phyloP scores from a whole-genome alignment of 2,113 vertebrate species.

The Monarcha castaneiventris region DNA sequence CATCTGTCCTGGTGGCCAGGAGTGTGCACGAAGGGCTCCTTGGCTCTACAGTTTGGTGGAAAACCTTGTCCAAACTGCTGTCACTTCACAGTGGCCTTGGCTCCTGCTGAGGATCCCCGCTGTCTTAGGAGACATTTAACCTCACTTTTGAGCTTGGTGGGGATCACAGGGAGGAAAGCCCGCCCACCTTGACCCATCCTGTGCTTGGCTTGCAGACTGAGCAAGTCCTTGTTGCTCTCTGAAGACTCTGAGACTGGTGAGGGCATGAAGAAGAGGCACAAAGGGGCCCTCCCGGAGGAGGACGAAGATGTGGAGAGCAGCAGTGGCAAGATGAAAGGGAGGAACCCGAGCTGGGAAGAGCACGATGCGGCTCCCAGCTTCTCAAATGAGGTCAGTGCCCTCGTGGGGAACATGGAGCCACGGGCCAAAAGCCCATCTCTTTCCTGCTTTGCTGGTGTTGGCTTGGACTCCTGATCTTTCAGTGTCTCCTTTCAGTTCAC shows the following conservation, averaged over 20 bases:
- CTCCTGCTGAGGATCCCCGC: not conserved
- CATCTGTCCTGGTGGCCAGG: not conserved
- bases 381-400: constrained; percentile 81
- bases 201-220: constrained; percentile 80
- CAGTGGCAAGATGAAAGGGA: constrained; percentile 78
- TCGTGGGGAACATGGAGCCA: not conserved
- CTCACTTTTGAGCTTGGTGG: constrained; percentile 12
- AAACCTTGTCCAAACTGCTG: not conserved
- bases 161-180: not conserved
- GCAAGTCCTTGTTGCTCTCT: constrained; percentile 83
- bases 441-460: not conserved
- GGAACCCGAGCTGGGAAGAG: constrained; percentile 86
- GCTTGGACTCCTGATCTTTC: not conserved
- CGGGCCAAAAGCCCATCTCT: not conserved
- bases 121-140: not conserved
- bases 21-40: not conserved
- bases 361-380: constrained; percentile 79
- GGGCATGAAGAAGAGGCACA: constrained; percentile 83
- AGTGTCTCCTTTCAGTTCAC: not conserved
- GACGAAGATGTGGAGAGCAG: constrained; percentile 79
- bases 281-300: constrained; percentile 79
- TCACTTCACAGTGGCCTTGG: constrained; percentile 2
- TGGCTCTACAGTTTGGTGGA: not conserved
- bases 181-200: constrained; percentile 17
- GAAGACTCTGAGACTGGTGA: constrained; percentile 90